Percentiles rank a stretch among this genome's conserved stretches.
These are phyloP conservation scores for Eilema depressum DNA, from an alignment of 2,888 invertebrate species.

Conservation along the genomic window DNA sequence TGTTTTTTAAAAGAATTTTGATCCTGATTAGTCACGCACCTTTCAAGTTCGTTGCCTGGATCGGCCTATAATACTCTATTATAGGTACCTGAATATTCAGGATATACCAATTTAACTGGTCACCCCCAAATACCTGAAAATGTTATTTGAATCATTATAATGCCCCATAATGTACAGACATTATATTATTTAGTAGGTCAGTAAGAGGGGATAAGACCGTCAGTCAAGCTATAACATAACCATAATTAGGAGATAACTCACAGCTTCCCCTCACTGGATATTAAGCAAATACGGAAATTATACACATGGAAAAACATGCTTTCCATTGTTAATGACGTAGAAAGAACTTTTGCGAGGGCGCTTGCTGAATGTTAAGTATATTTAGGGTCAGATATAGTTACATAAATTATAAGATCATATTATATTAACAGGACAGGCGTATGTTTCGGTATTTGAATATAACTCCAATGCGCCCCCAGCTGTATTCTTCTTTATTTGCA, in stretches of 20 bases:
- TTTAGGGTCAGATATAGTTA: slow-evolving; percentile 30
- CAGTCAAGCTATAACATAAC: neutral
- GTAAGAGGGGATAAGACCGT: neutral
- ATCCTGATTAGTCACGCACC: neutral
- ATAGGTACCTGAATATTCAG: no score
- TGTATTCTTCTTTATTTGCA: neutral
- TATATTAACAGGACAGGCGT: neutral
- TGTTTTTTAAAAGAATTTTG: neutral
- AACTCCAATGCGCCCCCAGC: neutral
- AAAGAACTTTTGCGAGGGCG: slow-evolving; percentile 29
- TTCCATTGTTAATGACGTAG: slow-evolving; percentile 41
- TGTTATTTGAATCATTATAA: neutral
- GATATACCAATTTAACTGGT: no score
- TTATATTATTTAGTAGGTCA: neutral
- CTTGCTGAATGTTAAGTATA: slow-evolving; percentile 36
- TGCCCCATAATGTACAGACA: neutral
- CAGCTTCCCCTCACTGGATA: slow-evolving; percentile 38
- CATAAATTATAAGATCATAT: slow-evolving; percentile 15
- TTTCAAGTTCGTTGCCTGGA: neutral
- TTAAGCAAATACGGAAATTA: slow-evolving; percentile 55
- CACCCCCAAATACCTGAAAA: no score
- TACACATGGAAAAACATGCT: slow-evolving; percentile 48
- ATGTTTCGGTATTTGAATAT: neutral
- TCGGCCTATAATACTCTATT: no score
- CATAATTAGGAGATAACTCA: slow-evolving; percentile 6